Percentiles rank a stretch among this genome's conserved stretches.
Evolutionary conservation across 2,888 invertebrate species (phyloP).

Genomic region (Heliconius sara): DNA sequence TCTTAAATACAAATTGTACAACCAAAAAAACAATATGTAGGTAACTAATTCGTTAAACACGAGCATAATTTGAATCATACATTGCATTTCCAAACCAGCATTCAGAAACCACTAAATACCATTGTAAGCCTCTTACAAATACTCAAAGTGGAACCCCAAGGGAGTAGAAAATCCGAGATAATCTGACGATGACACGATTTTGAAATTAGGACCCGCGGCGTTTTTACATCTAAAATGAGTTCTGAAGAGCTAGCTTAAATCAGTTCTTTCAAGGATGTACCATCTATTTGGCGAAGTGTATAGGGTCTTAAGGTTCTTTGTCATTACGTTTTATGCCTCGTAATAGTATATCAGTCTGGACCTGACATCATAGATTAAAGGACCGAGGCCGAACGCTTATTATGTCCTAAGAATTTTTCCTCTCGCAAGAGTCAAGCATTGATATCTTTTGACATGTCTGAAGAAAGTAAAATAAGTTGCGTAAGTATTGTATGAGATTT

Average conservation of each 20-base stretch:
- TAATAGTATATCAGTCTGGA: constrained; percentile 33
- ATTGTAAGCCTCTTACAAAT: constrained; percentile 68
- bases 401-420: constrained; percentile 3
- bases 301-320: constrained; percentile 27
- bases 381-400: constrained; percentile 20
- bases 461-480: background rate
- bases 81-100: constrained; percentile 39
- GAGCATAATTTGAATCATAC: constrained; percentile 32
- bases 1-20: too few species aligned
- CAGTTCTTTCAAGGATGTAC: constrained; percentile 13
- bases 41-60: constrained; percentile 9
- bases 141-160: constrained; percentile 59
- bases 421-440: background rate
- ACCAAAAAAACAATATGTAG: background rate
- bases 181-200: constrained; percentile 74
- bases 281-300: constrained; percentile 25
- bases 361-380: constrained; percentile 36
- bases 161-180: constrained; percentile 73
- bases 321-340: constrained; percentile 32
- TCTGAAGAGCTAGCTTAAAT: constrained; percentile 44
- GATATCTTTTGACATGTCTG: constrained; percentile 5
- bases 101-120: constrained; percentile 53
- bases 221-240: constrained; percentile 65
- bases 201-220: constrained; percentile 66
- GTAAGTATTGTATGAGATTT: background rate